phyloP scores from a whole-genome alignment of 2,797 vertebrate species.

The Cyclopterus lumpus region DNA sequence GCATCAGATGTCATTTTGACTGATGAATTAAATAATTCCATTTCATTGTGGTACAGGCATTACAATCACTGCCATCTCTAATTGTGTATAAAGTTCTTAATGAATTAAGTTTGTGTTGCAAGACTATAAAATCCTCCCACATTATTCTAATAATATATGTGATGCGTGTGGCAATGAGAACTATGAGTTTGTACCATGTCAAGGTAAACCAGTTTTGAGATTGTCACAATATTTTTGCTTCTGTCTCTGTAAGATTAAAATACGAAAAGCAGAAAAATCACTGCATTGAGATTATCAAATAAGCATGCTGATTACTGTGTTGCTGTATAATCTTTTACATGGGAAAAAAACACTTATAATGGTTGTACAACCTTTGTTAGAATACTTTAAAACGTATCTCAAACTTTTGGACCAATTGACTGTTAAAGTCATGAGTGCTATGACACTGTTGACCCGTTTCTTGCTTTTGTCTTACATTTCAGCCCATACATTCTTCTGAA shows the following conservation, averaged over 20 bases:
- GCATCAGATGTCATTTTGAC: background rate
- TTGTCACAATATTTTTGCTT: background rate
- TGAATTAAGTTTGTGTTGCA: background rate
- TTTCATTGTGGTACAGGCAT: background rate
- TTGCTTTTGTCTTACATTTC: conserved; percentile 3
- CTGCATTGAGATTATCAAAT: background rate
- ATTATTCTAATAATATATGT: background rate
- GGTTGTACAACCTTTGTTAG: background rate
- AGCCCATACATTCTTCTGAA: background rate
- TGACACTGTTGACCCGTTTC: background rate
- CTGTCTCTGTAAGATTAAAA: background rate
- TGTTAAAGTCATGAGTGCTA: background rate
- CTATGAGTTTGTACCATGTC: background rate
- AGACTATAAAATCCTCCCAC: background rate
- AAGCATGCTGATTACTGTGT: background rate
- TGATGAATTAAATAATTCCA: background rate
- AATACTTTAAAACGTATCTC: background rate
- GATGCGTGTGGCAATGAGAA: background rate
- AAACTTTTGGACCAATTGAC: background rate
- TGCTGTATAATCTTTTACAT: background rate
- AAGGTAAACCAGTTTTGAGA: background rate
- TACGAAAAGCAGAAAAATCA: background rate
- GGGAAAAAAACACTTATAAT: background rate
- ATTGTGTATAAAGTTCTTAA: background rate
- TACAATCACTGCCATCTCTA: background rate